Conservation (phyloP, 2,113 vertebrate genomes). For the Trinectes maculatus region DNA sequence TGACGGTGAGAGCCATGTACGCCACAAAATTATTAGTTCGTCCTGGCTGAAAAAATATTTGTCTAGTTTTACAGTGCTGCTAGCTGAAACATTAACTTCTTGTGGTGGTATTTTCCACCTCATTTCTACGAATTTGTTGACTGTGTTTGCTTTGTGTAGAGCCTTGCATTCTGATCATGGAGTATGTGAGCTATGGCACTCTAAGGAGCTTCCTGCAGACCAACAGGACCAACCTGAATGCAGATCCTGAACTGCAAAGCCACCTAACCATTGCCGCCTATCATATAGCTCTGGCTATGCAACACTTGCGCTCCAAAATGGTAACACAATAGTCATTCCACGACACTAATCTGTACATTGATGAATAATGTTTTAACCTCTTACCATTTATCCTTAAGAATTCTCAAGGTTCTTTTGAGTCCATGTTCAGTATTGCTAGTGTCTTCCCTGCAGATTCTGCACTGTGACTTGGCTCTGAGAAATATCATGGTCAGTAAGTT, state of each 20-base stretch:
- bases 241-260: slow-evolving; percentile 72
- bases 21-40: not conserved
- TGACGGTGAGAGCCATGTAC: slow-evolving; percentile 60
- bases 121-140: not conserved
- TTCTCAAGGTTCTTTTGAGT: too few species aligned
- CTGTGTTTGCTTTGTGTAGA: slow-evolving; percentile 55
- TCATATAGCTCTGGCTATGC: slow-evolving; percentile 82
- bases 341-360: too few species aligned
- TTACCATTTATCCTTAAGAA: too few species aligned
- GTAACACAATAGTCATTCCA: too few species aligned
- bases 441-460: slow-evolving; percentile 66
- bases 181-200: slow-evolving; percentile 78
- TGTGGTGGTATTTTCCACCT: too few species aligned
- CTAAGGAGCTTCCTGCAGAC: slow-evolving; percentile 79
- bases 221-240: slow-evolving; percentile 61
- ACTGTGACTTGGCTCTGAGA: slow-evolving; percentile 79
- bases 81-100: too few species aligned
- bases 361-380: too few species aligned
- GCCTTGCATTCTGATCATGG: slow-evolving; percentile 81
- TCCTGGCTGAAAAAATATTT: too few species aligned
- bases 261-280: slow-evolving; percentile 78
- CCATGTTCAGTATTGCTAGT: not conserved
- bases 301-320: slow-evolving; percentile 80
- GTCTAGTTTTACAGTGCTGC: too few species aligned
- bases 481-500: slow-evolving; percentile 79